These are phyloP conservation scores for Apodemus speciosus DNA, from an alignment of 2,113 vertebrate genomes.

Conservation along the genomic window DNA sequence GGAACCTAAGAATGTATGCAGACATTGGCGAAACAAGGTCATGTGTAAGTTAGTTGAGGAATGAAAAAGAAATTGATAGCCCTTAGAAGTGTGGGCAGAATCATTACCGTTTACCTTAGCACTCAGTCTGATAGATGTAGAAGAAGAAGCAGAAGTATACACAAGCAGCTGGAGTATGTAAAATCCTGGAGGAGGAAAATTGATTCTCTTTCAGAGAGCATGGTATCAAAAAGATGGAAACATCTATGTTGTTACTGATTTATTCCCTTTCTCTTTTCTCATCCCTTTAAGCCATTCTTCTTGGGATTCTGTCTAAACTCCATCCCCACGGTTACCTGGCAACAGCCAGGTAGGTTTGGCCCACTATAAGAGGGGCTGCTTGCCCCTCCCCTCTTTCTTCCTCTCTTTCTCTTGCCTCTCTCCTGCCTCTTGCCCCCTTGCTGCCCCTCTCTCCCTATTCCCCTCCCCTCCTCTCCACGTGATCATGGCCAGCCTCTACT, in stretches of 20 bases:
- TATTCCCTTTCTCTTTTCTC: not conserved
- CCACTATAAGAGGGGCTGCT: too few species aligned
- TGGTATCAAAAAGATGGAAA: not conserved
- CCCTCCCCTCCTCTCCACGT: too few species aligned
- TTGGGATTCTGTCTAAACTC: too few species aligned
- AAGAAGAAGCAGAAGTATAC: not conserved
- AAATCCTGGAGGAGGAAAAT: not conserved
- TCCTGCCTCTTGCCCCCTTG: too few species aligned
- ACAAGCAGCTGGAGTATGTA: not conserved
- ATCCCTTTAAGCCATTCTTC: not conserved
- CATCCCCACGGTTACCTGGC: too few species aligned
- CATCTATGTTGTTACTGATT: not conserved
- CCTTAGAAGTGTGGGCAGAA: not conserved
- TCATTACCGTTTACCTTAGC: not conserved
- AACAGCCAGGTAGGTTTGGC: too few species aligned
- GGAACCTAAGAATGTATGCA: fast-evolving
- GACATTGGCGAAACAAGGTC: not conserved
- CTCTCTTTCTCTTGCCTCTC: too few species aligned
- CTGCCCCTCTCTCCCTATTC: too few species aligned
- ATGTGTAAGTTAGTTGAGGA: not conserved
- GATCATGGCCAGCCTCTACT: too few species aligned
- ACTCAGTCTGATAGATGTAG: not conserved
- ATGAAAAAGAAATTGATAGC: not conserved
- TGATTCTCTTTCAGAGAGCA: not conserved
- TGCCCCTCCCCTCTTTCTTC: too few species aligned